These are phyloP conservation scores for Drosophila aldrichi DNA, from an alignment of 2,888 invertebrate genomes.

Conservation along the genomic window DNA sequence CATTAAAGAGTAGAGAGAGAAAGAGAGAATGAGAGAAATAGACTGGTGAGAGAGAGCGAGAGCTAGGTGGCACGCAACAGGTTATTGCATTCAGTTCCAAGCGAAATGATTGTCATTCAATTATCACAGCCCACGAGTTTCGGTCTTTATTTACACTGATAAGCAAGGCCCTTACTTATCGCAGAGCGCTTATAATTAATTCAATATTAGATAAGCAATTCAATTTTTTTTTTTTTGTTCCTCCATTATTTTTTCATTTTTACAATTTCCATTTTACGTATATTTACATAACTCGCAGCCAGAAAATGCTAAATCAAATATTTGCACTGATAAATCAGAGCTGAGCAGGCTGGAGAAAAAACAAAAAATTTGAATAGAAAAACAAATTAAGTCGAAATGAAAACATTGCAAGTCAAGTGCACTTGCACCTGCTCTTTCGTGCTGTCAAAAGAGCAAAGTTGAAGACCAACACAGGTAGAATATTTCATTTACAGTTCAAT, in stretches of 20 bases:
- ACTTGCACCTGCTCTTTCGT: constrained; percentile 5
- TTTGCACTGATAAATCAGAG: constrained; percentile 11
- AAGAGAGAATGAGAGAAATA: not conserved
- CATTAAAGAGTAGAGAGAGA: not conserved
- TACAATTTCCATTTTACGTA: not conserved
- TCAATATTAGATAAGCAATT: constrained; percentile 33
- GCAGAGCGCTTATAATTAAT: constrained; percentile 31
- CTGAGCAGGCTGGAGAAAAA: not conserved
- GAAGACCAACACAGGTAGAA: not conserved
- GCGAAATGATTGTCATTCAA: constrained; percentile 21
- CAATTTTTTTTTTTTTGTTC: not conserved
- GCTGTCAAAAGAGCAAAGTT: not conserved
- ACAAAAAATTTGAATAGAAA: not conserved
- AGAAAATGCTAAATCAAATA: constrained; percentile 15
- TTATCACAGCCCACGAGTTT: constrained; percentile 12
- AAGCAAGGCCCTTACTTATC: constrained; percentile 40
- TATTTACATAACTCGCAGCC: constrained; percentile 16
- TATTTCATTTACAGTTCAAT: not conserved
- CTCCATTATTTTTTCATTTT: not conserved
- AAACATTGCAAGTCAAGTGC: constrained; percentile 12
- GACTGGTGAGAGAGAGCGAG: not conserved
- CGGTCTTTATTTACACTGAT: constrained; percentile 37
- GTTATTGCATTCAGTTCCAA: constrained; percentile 8
- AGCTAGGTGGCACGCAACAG: not conserved
- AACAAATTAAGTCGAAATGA: not conserved